phyloP scores from a whole-genome alignment of 1,140 invertebrate species.

The Nasonia longicornis region DNA sequence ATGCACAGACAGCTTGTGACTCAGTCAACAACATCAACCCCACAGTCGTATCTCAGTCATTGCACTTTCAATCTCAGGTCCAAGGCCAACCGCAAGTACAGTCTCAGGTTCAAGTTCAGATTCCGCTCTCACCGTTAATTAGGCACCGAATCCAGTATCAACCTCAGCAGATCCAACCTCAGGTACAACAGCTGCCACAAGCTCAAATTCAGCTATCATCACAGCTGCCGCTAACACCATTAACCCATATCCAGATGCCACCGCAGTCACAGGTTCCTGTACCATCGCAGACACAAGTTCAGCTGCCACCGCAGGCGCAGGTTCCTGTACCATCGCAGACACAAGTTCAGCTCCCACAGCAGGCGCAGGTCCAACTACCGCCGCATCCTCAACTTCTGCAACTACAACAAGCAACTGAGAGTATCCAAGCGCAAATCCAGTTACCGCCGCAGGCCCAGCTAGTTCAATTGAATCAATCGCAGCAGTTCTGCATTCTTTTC shows the following conservation, averaged over 20 bases:
- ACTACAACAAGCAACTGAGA: background rate
- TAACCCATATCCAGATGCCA: background rate
- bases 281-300: background rate
- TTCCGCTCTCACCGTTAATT: background rate
- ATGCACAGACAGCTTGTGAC: constrained; percentile 21
- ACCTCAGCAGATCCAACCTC: background rate
- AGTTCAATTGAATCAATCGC: constrained; percentile 20
- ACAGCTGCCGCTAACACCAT: background rate
- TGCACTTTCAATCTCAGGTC: background rate
- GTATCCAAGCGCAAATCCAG: background rate
- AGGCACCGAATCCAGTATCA: background rate
- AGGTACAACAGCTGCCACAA: background rate
- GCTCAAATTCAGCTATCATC: background rate
- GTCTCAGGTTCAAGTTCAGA: background rate
- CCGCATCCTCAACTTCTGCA: background rate
- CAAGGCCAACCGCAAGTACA: background rate
- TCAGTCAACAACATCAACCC: background rate
- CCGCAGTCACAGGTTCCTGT: background rate
- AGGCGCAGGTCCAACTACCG: background rate
- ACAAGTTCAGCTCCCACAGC: background rate
- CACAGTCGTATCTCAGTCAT: background rate
- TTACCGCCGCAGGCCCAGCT: background rate
- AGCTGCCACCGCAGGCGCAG: background rate
- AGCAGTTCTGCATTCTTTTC: constrained; percentile 45
- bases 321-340: background rate